Conservation (phyloP, 2,113 vertebrate species). For the Crotalus horridus region DNA sequence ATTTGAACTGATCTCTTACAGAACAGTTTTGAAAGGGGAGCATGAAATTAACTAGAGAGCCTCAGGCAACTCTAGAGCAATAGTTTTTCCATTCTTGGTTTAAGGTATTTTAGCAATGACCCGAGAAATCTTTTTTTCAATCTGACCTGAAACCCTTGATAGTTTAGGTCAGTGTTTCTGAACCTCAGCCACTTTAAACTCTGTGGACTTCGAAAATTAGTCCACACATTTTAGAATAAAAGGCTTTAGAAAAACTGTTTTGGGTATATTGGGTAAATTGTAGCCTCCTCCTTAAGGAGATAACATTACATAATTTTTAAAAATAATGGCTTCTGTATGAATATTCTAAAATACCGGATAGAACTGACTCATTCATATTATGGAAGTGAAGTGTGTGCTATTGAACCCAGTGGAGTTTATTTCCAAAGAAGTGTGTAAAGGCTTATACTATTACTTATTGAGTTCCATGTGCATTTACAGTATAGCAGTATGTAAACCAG, state of each 20-base stretch:
- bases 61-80: background rate
- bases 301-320: background rate
- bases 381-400: background rate
- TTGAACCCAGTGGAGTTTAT: background rate
- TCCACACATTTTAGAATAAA: background rate
- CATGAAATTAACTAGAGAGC: background rate
- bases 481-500: background rate
- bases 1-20: background rate
- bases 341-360: background rate
- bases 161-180: background rate
- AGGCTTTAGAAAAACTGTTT: background rate
- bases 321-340: background rate
- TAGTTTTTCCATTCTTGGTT: background rate
- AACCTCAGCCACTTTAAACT: background rate
- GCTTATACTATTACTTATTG: background rate
- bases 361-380: background rate
- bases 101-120: background rate
- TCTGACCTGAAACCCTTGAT: background rate
- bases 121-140: background rate
- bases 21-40: background rate
- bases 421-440: background rate
- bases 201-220: background rate
- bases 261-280: background rate
- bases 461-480: background rate
- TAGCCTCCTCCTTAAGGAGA: background rate